phyloP scores from a whole-genome alignment of 1,140 invertebrate genomes.

The Armadillidium nasatum region DNA sequence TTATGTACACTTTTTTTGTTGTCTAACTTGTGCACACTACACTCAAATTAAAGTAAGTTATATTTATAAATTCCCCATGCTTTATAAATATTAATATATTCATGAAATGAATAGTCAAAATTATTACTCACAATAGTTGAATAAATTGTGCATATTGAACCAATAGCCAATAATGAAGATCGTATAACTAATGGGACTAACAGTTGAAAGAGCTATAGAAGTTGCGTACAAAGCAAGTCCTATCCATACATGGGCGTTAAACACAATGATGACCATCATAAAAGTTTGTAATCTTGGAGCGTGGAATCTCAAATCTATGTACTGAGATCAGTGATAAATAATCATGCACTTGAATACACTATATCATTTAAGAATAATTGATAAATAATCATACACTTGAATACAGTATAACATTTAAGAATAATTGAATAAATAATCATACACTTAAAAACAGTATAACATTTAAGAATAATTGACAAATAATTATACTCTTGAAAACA shows the following conservation, averaged over 20 bases:
- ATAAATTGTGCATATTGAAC: not conserved
- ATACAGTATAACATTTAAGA: not conserved
- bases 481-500: no score
- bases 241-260: not conserved
- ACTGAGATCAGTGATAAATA: not conserved
- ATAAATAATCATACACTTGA: not conserved
- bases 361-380: not conserved
- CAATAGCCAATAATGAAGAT: not conserved
- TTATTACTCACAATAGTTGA: not conserved
- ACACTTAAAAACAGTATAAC: not conserved
- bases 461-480: no score
- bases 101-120: not conserved
- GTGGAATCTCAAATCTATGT: not conserved
- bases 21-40: no score
- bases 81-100: not conserved
- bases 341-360: not conserved
- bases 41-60: no score
- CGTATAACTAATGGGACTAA: not conserved
- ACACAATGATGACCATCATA: not conserved
- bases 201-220: not conserved
- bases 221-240: not conserved
- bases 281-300: not conserved
- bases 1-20: no score
- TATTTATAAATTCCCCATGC: no score
- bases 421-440: not conserved